Evolutionary conservation across 2,888 invertebrate species (phyloP).

Genomic region (Sceliomorpha sp.): DNA sequence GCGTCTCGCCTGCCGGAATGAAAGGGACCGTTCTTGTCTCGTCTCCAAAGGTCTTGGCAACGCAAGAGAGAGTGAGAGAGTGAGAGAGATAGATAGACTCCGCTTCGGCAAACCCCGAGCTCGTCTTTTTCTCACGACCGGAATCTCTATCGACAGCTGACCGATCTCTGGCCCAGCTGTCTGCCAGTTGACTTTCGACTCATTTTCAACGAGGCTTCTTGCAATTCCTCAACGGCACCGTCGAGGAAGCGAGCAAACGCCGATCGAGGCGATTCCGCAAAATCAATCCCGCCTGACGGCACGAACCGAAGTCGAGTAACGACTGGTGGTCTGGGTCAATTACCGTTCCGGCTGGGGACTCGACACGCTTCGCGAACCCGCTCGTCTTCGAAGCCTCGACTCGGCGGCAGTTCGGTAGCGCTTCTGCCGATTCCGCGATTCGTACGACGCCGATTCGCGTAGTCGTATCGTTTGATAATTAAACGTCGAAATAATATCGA

Average conservation of each 20-base stretch:
- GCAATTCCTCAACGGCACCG: no score
- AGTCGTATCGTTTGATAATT: no score
- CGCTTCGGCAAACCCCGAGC: no score
- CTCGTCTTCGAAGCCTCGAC: no score
- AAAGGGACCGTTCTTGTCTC: conserved; percentile 15
- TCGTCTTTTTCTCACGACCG: conserved; percentile 74
- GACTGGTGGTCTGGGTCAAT: conserved; percentile 36
- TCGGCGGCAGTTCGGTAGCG: no score
- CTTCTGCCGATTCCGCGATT: no score
- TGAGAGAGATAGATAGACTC: no score
- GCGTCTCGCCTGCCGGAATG: conserved; percentile 1
- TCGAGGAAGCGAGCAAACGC: no score
- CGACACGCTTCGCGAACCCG: conserved; percentile 3
- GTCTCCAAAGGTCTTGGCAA: conserved; percentile 13
- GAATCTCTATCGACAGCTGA: conserved; percentile 74
- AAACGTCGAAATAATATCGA: no score
- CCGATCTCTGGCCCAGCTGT: conserved; percentile 74
- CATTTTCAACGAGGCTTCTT: conserved; percentile 21
- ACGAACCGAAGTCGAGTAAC: not conserved
- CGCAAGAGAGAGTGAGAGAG: no score
- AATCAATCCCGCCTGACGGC: conserved; percentile 6
- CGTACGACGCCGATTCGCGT: no score
- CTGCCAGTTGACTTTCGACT: conserved; percentile 31
- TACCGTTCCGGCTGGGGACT: conserved; percentile 13
- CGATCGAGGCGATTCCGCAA: no score